Evolutionary conservation across 2,797 vertebrate genomes (phyloP).

Genomic region (Myripristis jacobus): DNA sequence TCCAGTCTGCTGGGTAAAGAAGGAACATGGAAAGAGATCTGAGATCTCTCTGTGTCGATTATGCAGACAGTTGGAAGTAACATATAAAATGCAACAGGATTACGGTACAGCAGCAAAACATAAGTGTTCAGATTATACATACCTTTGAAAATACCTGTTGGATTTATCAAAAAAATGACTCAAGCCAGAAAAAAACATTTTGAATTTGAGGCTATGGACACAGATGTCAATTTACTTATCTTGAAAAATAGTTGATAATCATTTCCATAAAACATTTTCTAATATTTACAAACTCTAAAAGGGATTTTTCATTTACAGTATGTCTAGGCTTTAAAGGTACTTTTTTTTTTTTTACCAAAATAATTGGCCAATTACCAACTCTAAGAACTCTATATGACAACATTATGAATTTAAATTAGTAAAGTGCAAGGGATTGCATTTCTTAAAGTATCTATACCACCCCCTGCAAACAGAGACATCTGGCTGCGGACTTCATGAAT

Average conservation of each 20-base stretch:
- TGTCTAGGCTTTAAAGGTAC: neutral
- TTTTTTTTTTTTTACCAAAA: neutral
- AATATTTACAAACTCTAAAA: neutral
- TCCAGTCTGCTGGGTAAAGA: slow-evolving; percentile 68
- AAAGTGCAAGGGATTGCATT: neutral
- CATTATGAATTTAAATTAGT: neutral
- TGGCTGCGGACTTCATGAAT: neutral
- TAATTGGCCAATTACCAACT: neutral
- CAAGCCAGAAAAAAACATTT: slow-evolving; percentile 1
- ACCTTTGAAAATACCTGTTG: too few species aligned
- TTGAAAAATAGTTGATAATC: neutral
- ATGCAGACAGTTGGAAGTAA: slow-evolving; percentile 53
- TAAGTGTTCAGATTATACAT: too few species aligned
- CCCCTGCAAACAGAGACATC: neutral
- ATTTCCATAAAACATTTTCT: neutral
- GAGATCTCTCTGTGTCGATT: slow-evolving; percentile 57
- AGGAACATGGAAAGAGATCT: slow-evolving; percentile 73
- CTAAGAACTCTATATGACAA: neutral
- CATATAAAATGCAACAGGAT: slow-evolving; percentile 33
- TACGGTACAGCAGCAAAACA: too few species aligned
- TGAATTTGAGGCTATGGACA: neutral
- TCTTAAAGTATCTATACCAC: neutral
- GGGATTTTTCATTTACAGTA: neutral
- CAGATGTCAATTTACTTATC: neutral
- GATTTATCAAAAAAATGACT: neutral